Base-by-base conservation (phyloP, 2,797 vertebrate genomes). In the Pipistrellus kuhlii region DNA sequence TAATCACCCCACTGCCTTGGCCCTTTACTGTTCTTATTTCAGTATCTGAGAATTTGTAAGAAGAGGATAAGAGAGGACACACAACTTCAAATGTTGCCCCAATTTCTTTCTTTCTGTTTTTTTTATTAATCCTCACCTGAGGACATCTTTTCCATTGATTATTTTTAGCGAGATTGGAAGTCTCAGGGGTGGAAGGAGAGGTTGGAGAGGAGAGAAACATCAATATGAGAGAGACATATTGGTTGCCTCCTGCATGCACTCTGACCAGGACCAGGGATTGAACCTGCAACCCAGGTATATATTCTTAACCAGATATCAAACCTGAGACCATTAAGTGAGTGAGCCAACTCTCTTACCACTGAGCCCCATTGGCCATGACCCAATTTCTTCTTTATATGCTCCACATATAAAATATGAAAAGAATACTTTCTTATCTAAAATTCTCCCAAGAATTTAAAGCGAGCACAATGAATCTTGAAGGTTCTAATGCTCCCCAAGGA, bases 391-490 rank as follows among this genome's bases (percentile, higher is more conserved):
- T 97, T 98, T 94, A 97, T 80, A 92, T 85, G 81, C 77, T 94
- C 92, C 35, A 81, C 69, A 75, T 85, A 94, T 95, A 95, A 89
- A 93, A 96, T 27, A 75, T 81, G 81, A 44, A 88, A 90, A 85
- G 85, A 96, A 93, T 83, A 62, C 64, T 96, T 97, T 97, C 94
- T 97, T 95, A 97, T 94, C 94, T 95, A 95, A 97, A 92, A 91
- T 97, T 96, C 97, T 96, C 96, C 94, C 93, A 94, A 96, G 91
- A 84, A 95, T 94, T 96, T 96, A 86, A 83, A 97, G 92, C 80
- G 94, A 96, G 94, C 73, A 97, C 96, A 97, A 62, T 90, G 95
- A 88, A 83, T 97, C 97, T 97, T 91, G 86, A 38, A 96, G 97
- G 89, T 0, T 96, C 91, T 96, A 95, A 90, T 96, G 85, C 96